These are phyloP conservation scores for Lordiphosa stackelbergi DNA, from an alignment of 1,140 invertebrate species.

Conservation along the genomic window DNA sequence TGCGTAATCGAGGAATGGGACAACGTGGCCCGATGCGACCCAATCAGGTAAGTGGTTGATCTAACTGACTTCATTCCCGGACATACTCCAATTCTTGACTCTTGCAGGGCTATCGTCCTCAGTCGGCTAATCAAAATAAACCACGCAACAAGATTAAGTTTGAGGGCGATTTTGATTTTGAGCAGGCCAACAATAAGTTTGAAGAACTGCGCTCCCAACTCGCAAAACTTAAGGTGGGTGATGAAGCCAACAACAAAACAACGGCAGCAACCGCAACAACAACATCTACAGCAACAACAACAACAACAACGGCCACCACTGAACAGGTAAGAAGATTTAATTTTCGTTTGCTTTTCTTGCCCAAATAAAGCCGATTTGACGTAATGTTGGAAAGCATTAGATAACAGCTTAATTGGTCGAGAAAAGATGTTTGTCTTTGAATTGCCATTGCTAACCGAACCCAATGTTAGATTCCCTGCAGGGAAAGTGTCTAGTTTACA, in stretches of 20 bases:
- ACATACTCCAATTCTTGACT: not conserved
- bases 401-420: too few relatives aligned
- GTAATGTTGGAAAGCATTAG: too few relatives aligned
- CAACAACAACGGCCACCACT: constrained; percentile 50
- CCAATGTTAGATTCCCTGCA: too few relatives aligned
- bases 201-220: constrained; percentile 93
- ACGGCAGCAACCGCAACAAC: constrained; percentile 20
- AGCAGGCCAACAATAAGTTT: constrained; percentile 97
- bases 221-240: constrained; percentile 88
- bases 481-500: too few relatives aligned
- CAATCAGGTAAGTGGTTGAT: constrained; percentile 58
- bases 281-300: constrained; percentile 38
- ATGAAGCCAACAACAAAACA: constrained; percentile 79
- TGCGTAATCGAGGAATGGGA: constrained; percentile 63
- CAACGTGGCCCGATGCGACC: constrained; percentile 61
- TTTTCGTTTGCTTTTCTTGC: not conserved
- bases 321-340: constrained; percentile 72
- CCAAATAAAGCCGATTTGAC: too few relatives aligned
- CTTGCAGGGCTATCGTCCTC: constrained; percentile 63
- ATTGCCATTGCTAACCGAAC: too few relatives aligned
- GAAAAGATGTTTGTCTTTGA: too few relatives aligned
- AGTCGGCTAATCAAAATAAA: constrained; percentile 63
- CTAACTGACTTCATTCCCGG: not conserved
- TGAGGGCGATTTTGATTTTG: constrained; percentile 84
- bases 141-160: constrained; percentile 66